phyloP scores from a whole-genome alignment of 2,797 vertebrate species.

The Pachyuromys duprasi region DNA sequence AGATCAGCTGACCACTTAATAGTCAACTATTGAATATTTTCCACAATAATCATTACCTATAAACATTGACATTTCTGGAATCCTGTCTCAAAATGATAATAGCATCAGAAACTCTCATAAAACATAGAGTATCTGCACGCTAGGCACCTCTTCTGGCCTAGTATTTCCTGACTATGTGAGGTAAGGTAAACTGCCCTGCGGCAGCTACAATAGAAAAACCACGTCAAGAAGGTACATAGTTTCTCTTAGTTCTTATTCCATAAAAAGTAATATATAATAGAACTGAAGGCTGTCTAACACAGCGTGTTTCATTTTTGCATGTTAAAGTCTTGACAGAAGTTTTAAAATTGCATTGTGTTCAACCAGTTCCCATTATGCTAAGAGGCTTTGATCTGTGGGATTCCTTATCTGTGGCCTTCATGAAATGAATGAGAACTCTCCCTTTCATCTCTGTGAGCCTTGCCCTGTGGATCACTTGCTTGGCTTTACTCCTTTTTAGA shows the following conservation, averaged over 20 bases:
- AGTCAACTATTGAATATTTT: background rate
- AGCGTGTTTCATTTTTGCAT: slow-evolving; percentile 81
- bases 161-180: background rate
- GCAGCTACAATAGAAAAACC: slow-evolving; percentile 35
- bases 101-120: background rate
- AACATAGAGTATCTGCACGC: background rate
- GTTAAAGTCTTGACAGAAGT: slow-evolving; percentile 84
- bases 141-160: background rate
- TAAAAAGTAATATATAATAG: slow-evolving; percentile 76
- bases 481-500: slow-evolving; percentile 76
- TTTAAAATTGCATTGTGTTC: slow-evolving; percentile 85
- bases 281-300: slow-evolving; percentile 5
- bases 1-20: background rate
- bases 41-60: background rate
- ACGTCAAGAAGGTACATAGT: slow-evolving; percentile 43
- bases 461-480: slow-evolving; percentile 84
- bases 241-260: slow-evolving; percentile 61
- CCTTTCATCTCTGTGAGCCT: slow-evolving; percentile 85
- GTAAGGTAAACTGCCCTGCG: slow-evolving; percentile 11
- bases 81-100: background rate
- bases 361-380: slow-evolving; percentile 84
- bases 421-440: slow-evolving; percentile 85
- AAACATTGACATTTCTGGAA: background rate
- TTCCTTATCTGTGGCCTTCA: slow-evolving; percentile 85
- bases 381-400: slow-evolving; percentile 87